phyloP scores from a whole-genome alignment of 2,797 vertebrate species.

The Aeoliscus strigatus region DNA sequence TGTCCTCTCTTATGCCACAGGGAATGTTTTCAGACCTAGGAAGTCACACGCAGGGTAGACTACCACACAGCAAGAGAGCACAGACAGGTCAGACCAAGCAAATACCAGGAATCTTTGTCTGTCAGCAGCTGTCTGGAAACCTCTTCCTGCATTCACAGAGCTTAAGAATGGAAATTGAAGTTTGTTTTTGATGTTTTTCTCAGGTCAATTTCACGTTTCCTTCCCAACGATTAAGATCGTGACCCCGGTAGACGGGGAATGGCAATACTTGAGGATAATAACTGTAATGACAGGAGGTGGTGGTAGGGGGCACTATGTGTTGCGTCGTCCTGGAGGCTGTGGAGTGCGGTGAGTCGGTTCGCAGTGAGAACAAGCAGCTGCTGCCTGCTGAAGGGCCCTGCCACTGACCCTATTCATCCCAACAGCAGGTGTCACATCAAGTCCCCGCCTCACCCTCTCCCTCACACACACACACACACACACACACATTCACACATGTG shows the following conservation, averaged over 20 bases:
- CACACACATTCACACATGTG: slow-evolving; percentile 22
- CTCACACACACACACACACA: slow-evolving; percentile 44
- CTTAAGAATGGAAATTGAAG: slow-evolving; percentile 54
- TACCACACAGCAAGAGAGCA: slow-evolving; percentile 72
- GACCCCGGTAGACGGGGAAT: slow-evolving; percentile 41
- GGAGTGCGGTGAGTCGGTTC: slow-evolving; percentile 46
- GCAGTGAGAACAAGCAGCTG: slow-evolving; percentile 78
- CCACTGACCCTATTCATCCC: slow-evolving; percentile 79
- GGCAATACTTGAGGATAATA: slow-evolving; percentile 53
- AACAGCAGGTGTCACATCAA: slow-evolving; percentile 78
- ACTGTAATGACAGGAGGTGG: slow-evolving; percentile 56
- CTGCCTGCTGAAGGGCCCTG: slow-evolving; percentile 70
- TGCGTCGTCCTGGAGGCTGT: slow-evolving; percentile 35
- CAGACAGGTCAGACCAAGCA: slow-evolving; percentile 70
- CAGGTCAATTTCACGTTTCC: slow-evolving; percentile 60
- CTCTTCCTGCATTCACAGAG: slow-evolving; percentile 57
- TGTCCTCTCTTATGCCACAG: slow-evolving; percentile 59
- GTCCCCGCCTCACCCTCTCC: slow-evolving; percentile 55
- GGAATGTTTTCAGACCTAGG: slow-evolving; percentile 65
- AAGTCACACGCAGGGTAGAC: slow-evolving; percentile 63
- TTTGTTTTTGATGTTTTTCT: slow-evolving; percentile 58
- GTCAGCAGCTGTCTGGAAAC: slow-evolving; percentile 68
- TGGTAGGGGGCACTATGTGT: slow-evolving; percentile 61
- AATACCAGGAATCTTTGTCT: slow-evolving; percentile 67
- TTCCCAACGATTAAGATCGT: slow-evolving; percentile 46